Conservation (phyloP, 2,888 invertebrate species). For the Xestobium rufovillosum region DNA sequence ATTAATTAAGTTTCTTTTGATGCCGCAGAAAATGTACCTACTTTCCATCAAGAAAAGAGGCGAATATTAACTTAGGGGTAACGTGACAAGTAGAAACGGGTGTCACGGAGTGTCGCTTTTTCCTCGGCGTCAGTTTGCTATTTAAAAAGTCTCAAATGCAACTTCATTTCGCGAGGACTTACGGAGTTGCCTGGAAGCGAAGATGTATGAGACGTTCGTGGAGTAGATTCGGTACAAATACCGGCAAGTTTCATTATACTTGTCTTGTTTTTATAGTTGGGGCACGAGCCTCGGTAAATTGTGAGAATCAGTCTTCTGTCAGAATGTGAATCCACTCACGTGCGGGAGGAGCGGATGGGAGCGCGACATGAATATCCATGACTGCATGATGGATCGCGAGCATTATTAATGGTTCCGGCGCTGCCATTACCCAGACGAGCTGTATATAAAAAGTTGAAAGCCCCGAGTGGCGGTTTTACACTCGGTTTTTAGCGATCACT, state of each 20-base stretch:
- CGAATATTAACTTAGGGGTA: too few species aligned
- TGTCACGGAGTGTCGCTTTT: too few species aligned
- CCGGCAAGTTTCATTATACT: slow-evolving; percentile 10
- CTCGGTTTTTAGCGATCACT: slow-evolving; percentile 2
- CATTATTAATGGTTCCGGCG: slow-evolving; percentile 9
- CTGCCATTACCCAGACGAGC: slow-evolving; percentile 3
- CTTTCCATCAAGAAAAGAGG: too few species aligned
- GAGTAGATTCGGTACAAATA: too few species aligned
- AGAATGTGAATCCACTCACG: slow-evolving; percentile 11
- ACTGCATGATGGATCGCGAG: slow-evolving; percentile 4
- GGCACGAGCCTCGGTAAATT: slow-evolving; percentile 14
- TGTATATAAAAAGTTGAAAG: slow-evolving; percentile 1
- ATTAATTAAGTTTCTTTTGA: too few species aligned
- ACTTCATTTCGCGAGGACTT: too few species aligned
- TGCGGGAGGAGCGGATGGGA: slow-evolving; percentile 4
- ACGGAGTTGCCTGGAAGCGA: too few species aligned
- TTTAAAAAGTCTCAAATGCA: too few species aligned
- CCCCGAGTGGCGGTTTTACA: slow-evolving; percentile 3
- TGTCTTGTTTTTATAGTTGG: slow-evolving; percentile 11
- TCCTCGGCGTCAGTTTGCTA: too few species aligned
- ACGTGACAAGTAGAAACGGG: too few species aligned
- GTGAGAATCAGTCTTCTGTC: slow-evolving; percentile 12
- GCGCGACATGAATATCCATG: slow-evolving; percentile 11
- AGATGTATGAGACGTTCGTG: too few species aligned
- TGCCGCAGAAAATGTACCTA: too few species aligned